Evolutionary conservation across 2,888 invertebrate genomes (phyloP).

Genomic region (Hypomecis atomaria): DNA sequence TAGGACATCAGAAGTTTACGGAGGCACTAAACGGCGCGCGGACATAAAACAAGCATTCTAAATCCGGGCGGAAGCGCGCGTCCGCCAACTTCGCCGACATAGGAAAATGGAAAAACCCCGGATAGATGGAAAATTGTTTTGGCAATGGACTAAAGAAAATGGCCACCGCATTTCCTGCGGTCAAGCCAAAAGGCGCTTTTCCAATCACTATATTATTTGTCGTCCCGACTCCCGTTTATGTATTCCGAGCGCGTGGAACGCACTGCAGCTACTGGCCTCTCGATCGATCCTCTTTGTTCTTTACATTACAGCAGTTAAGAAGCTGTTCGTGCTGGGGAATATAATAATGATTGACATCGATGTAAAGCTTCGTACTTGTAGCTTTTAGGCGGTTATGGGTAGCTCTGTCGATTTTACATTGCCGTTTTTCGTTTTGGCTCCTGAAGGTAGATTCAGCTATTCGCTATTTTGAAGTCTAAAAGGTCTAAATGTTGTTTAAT

Average conservation of each 20-base stretch:
- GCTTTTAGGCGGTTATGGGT: too few relatives aligned
- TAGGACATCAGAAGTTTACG: slow-evolving; percentile 41
- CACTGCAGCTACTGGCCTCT: slow-evolving; percentile 18
- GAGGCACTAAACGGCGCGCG: slow-evolving; percentile 49
- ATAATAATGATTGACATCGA: slow-evolving; percentile 4
- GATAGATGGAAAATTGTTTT: slow-evolving; percentile 79
- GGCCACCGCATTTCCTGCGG: slow-evolving; percentile 65
- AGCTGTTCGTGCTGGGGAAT: slow-evolving; percentile 5
- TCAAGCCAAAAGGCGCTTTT: slow-evolving; percentile 62
- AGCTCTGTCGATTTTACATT: too few relatives aligned
- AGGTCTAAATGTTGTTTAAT: too few relatives aligned
- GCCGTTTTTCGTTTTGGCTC: too few relatives aligned
- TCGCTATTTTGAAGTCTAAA: too few relatives aligned
- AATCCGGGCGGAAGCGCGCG: slow-evolving; percentile 62
- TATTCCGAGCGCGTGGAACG: slow-evolving; percentile 61
- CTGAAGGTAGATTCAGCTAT: too few relatives aligned
- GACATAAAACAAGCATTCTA: slow-evolving; percentile 65
- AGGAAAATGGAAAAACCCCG: slow-evolving; percentile 75
- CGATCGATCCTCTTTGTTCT: slow-evolving; percentile 35
- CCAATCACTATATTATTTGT: slow-evolving; percentile 68
- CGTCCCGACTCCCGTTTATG: slow-evolving; percentile 56
- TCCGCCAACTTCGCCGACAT: slow-evolving; percentile 71
- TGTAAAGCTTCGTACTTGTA: too few relatives aligned
- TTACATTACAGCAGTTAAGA: slow-evolving; percentile 7
- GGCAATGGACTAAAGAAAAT: slow-evolving; percentile 83